Evolutionary conservation across 2,797 vertebrate species (phyloP).

Genomic region (Urosaurus nigricauda): DNA sequence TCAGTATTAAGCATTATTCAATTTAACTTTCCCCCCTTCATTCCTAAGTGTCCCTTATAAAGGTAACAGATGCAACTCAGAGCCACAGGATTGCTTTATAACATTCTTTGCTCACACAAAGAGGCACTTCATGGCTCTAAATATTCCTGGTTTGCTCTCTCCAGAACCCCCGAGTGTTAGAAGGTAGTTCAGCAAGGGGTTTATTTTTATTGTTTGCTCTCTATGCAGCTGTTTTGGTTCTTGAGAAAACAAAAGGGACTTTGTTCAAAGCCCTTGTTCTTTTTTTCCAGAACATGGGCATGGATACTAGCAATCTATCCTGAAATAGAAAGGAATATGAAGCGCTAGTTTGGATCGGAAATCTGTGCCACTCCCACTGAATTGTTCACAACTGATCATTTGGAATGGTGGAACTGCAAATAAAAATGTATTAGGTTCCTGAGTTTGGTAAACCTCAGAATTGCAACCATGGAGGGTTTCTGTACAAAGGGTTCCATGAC

Average conservation of each 20-base stretch:
- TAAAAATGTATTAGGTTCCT: slow-evolving; percentile 69
- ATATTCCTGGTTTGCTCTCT: slow-evolving; percentile 83
- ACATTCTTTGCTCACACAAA: slow-evolving; percentile 80
- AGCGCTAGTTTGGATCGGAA: slow-evolving; percentile 76
- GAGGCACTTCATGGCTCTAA: slow-evolving; percentile 83
- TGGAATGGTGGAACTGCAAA: slow-evolving; percentile 75
- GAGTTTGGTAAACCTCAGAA: slow-evolving; percentile 5
- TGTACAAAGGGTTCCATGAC: background rate
- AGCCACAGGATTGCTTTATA: slow-evolving; percentile 80
- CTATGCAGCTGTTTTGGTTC: slow-evolving; percentile 81
- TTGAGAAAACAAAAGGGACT: slow-evolving; percentile 81
- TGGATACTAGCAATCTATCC: slow-evolving; percentile 75
- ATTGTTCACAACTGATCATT: slow-evolving; percentile 74
- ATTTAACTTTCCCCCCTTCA: slow-evolving; percentile 71
- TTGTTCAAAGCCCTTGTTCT: slow-evolving; percentile 79
- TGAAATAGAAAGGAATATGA: slow-evolving; percentile 76
- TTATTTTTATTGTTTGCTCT: slow-evolving; percentile 87
- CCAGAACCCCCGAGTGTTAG: slow-evolving; percentile 80
- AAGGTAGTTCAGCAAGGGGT: slow-evolving; percentile 78
- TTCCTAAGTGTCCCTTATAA: slow-evolving; percentile 71
- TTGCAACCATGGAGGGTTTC: background rate
- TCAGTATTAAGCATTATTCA: slow-evolving; percentile 75
- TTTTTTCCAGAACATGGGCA: slow-evolving; percentile 77
- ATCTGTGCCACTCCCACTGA: slow-evolving; percentile 75
- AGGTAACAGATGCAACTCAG: slow-evolving; percentile 81